These are phyloP conservation scores for Momotus momota DNA, from an alignment of 2,797 vertebrate genomes.

Conservation along the genomic window DNA sequence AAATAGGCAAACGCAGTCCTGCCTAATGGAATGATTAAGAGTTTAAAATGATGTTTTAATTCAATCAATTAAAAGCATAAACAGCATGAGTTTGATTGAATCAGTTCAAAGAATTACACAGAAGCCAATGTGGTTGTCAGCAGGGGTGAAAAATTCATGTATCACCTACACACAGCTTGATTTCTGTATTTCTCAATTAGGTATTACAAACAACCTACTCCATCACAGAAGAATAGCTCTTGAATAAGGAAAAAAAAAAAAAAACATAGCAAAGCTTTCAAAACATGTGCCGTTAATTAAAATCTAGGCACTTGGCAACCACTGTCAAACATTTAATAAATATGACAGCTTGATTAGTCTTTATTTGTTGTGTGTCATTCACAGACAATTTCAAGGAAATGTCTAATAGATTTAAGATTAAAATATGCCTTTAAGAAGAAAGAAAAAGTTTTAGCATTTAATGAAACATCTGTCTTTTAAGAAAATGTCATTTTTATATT, in stretches of 20 bases:
- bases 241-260: background rate
- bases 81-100: conserved; percentile 79
- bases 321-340: conserved; percentile 64
- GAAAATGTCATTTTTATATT: background rate
- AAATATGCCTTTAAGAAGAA: background rate
- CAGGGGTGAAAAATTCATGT: conserved; percentile 77
- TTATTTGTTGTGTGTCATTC: conserved; percentile 46
- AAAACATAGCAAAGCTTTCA: background rate
- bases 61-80: conserved; percentile 81
- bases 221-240: conserved; percentile 48
- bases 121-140: conserved; percentile 68
- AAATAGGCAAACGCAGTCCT: conserved; percentile 28
- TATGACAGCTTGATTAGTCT: conserved; percentile 42
- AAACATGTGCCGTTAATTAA: conserved; percentile 58
- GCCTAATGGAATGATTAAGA: conserved; percentile 75
- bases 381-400: background rate
- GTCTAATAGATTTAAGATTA: background rate
- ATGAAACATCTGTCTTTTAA: background rate
- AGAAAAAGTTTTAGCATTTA: background rate
- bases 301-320: background rate
- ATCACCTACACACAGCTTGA: conserved; percentile 78
- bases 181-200: conserved; percentile 72
- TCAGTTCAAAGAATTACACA: conserved; percentile 77
- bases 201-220: conserved; percentile 62
- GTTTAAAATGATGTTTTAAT: conserved; percentile 75